Conservation (phyloP, 2,113 vertebrate species). For the Lasiurus cinereus region DNA sequence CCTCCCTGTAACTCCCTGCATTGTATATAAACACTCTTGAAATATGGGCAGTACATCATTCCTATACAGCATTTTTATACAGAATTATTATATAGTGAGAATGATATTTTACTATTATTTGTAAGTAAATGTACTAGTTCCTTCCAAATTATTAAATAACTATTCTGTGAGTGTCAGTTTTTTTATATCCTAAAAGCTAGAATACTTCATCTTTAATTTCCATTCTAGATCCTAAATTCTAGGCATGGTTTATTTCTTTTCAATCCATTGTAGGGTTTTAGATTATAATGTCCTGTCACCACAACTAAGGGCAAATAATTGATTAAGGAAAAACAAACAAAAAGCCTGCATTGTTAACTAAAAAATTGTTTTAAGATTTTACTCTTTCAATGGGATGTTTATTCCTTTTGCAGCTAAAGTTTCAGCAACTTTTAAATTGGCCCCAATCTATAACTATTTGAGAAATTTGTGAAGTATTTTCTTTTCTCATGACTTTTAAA, state of each 20-base stretch:
- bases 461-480: conserved; percentile 25
- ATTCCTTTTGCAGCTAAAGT: conserved; percentile 17
- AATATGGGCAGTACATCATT: neutral
- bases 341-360: neutral
- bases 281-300: neutral
- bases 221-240: neutral
- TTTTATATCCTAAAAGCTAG: neutral
- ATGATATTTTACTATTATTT: neutral
- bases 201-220: neutral
- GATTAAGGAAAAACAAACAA: neutral
- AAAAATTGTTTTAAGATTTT: neutral
- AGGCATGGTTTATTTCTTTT: neutral
- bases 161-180: neutral
- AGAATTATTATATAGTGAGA: neutral
- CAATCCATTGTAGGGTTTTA: neutral
- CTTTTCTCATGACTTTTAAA: conserved; percentile 23
- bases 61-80: neutral
- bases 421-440: conserved; percentile 45
- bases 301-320: neutral
- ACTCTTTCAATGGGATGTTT: neutral
- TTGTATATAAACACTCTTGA: neutral
- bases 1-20: neutral
- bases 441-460: neutral
- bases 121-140: neutral
- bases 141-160: neutral